These are phyloP conservation scores for Sycophaga agraensis DNA, from an alignment of 1,140 invertebrate species.

Conservation along the genomic window DNA sequence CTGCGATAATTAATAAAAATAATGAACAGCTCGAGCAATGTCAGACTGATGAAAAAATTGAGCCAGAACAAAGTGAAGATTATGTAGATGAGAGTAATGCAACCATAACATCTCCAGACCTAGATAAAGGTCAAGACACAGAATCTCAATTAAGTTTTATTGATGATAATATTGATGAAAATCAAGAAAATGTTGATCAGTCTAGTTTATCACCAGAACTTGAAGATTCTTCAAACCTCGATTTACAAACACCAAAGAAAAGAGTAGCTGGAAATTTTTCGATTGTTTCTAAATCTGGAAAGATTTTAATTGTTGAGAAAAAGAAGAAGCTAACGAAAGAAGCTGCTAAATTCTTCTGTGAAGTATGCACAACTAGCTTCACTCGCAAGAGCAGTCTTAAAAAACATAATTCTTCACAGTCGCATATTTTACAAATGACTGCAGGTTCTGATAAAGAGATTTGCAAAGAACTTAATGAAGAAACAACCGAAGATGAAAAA, in stretches of 20 bases:
- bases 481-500: neutral
- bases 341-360: conserved; percentile 50
- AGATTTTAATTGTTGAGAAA: conserved; percentile 54
- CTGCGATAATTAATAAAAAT: too few species aligned
- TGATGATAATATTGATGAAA: conserved; percentile 9
- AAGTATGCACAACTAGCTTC: conserved; percentile 51
- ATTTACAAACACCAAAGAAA: conserved; percentile 44
- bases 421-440: conserved; percentile 44
- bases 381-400: conserved; percentile 54
- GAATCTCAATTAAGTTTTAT: neutral
- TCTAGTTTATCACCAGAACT: conserved; percentile 1
- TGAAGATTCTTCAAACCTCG: conserved; percentile 29
- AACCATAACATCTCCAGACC: neutral
- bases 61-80: neutral
- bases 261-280: conserved; percentile 46
- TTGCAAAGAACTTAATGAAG: conserved; percentile 1
- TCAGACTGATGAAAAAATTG: too few species aligned
- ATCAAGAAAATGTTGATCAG: too few species aligned
- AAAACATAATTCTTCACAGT: conserved; percentile 53
- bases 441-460: conserved; percentile 8
- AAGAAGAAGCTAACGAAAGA: conserved; percentile 55
- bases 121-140: neutral
- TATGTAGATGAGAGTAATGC: neutral
- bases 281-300: conserved; percentile 50
- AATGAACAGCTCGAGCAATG: neutral